Base-by-base conservation (phyloP, 1,140 invertebrate species). In the Caenorhabditis brenneri region DNA sequence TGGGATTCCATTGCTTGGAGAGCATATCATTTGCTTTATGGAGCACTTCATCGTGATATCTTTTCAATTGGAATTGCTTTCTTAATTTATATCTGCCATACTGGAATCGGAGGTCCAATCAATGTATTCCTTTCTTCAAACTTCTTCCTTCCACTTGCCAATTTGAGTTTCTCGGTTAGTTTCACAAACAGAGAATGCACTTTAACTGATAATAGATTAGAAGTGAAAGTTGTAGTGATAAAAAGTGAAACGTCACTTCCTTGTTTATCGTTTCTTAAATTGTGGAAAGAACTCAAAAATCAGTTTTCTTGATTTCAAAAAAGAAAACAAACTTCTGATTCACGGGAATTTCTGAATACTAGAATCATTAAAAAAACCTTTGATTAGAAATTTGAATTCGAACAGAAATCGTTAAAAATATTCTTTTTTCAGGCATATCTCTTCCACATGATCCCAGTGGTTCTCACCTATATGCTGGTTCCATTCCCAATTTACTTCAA, bases 361-460 rank as follows among this genome's bases (percentile, higher is more conserved):
- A n/a, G n/a, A 51, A 22, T 22, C 22, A n/a, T 51, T n/a, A n/a
- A 6, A 51, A 16, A n/a, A n/a, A 51, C 49, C n/a, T n/a, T 51
- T n/a, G 53, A 6, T 29, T 29, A 10, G 24, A 29, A 58, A 58
- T 33, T 36, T 19, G 15, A 65, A 36, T 27, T 19, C 12, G 1
- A 15, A 60, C 9, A 9, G 0, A 27, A 27, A 27, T 27, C 22
- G 53, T 16, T 19, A 78, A 24, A 24, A 42, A 78, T 22, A 27
- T 12, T 27, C 1, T 81, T 6, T n/a, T 83, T 83, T 60, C 58
- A 83, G 82, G 82, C 82, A 49, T 90, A 90, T 60, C 65, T 88
- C 19, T 85, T 91, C 83, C 90, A 90, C 79, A 91, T 90, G 89
- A 88, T 90, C 36, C 89, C 89, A 6, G 90, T 90, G 5, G 88